phyloP scores from a whole-genome alignment of 2,113 vertebrate genomes.

The Muscicapa adusta region DNA sequence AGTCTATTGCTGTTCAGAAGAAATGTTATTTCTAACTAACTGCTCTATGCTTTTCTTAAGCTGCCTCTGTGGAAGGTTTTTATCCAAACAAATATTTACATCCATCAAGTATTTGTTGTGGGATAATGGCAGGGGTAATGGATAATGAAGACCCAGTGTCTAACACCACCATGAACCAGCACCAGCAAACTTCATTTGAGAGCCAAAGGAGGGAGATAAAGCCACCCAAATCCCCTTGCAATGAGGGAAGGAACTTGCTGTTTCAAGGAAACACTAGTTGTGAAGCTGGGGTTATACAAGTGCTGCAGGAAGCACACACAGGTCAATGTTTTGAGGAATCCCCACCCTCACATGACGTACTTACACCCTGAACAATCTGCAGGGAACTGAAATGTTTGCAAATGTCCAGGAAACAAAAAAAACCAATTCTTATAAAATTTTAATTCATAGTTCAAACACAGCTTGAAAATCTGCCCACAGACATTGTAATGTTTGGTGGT shows the following conservation, averaged over 20 bases:
- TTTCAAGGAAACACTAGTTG: not conserved
- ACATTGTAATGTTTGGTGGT: not conserved
- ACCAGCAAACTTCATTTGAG: rapidly evolving
- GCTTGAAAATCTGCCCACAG: not conserved
- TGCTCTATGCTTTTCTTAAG: not conserved
- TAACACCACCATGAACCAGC: not conserved
- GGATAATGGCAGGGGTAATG: not conserved
- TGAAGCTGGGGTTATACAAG: not conserved
- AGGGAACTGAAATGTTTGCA: not conserved
- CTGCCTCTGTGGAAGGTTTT: not conserved
- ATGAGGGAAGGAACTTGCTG: not conserved
- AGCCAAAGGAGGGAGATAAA: not conserved
- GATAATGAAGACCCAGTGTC: not conserved
- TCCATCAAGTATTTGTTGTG: not conserved
- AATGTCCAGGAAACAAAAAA: not conserved
- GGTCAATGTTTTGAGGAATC: not conserved
- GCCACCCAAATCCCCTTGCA: not conserved
- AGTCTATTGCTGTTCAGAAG: not conserved
- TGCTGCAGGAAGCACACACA: rapidly evolving
- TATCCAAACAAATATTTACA: not conserved
- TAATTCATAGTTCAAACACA: not conserved
- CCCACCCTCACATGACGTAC: not conserved
- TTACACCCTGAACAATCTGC: not conserved
- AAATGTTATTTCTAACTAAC: not conserved
- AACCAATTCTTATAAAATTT: not conserved